Base-by-base conservation (phyloP, 2,113 vertebrate species). In the Varanus komodoensis region DNA sequence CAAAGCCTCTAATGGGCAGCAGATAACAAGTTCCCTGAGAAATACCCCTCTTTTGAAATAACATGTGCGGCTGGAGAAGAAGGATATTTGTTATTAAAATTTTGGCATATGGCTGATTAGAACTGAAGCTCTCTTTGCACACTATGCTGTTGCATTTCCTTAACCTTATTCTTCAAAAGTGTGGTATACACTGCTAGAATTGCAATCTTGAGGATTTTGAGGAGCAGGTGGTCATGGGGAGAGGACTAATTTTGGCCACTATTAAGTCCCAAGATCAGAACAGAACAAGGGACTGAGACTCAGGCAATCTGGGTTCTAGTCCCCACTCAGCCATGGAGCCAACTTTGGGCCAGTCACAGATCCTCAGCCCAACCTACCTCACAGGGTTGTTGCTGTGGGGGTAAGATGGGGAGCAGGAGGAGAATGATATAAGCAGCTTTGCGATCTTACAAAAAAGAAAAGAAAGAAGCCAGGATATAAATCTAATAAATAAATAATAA, bases 1-100 rank as follows among this genome's bases (percentile, higher is more conserved):
- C 82, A 94, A 73, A 90, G 83, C 52, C 89, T 93, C 87, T 48
- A 27, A 57, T 68, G 93, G 93, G 32, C 84, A 68, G 88, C 50
- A 73, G 27, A 74, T 90, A 95, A 92, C 81, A 77, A 19, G 34
- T 87, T 82, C 89, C 9, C 64, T n/a, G 52, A 88, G 78, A 77
- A 80, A 85, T 87, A 54, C 87, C 87, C 82, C 4, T 0, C 73
- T 27, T 92, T 87, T 64, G 15, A 83, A 89, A 84, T 29, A 32
- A 74, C 2, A 8, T 14, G 17, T 14, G 44, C 75, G 17, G 9
- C 32, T 8, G 61, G 32, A 81, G 85, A 78, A 52, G 38, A 8
- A 57, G 19, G 25, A 44, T 8, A 80, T 50, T 48, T 78, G 15
- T 64, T 38, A 68, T 69, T 29, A 34, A n/a, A 0, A 8, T 8